phyloP scores from a whole-genome alignment of 2,888 invertebrate genomes.

The Chirona hameri region DNA sequence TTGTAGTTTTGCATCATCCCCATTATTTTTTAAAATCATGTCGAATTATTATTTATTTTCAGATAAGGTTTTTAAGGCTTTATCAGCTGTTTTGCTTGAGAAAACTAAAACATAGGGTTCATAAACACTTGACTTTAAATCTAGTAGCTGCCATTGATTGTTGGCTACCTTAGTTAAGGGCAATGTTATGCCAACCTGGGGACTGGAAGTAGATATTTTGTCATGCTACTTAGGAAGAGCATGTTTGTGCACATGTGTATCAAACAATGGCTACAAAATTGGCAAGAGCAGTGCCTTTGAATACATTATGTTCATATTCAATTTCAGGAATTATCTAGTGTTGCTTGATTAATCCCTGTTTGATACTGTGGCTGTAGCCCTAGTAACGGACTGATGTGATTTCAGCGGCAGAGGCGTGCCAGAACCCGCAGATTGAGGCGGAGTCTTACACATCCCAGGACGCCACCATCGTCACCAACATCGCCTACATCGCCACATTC shows the following conservation, averaged over 20 bases:
- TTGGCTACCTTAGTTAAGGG: no score
- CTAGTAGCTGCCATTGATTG: no score
- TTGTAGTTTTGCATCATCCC: neutral
- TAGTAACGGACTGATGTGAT: neutral
- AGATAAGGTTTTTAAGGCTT: neutral
- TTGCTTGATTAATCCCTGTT: no score
- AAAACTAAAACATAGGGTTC: neutral
- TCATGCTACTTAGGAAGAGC: neutral
- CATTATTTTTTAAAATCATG: neutral
- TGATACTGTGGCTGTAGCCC: no score
- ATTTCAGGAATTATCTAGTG: no score
- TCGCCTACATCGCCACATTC: conserved; percentile 90
- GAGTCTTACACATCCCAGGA: conserved; percentile 86
- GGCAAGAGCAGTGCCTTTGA: neutral
- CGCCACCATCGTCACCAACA: conserved; percentile 81
- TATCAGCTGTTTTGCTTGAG: neutral
- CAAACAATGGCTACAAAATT: neutral
- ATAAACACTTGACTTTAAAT: no score
- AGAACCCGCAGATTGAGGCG: conserved; percentile 53
- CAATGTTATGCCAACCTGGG: no score
- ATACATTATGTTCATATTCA: no score
- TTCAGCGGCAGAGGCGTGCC: conserved; percentile 43
- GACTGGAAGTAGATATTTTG: no score
- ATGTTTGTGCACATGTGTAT: neutral
- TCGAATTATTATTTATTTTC: neutral